A percentile compares a stretch with the other conserved stretches of the same genome.
These are phyloP conservation scores for Tipula confusa DNA, from an alignment of 2,888 invertebrate species.

Conservation along the genomic window DNA sequence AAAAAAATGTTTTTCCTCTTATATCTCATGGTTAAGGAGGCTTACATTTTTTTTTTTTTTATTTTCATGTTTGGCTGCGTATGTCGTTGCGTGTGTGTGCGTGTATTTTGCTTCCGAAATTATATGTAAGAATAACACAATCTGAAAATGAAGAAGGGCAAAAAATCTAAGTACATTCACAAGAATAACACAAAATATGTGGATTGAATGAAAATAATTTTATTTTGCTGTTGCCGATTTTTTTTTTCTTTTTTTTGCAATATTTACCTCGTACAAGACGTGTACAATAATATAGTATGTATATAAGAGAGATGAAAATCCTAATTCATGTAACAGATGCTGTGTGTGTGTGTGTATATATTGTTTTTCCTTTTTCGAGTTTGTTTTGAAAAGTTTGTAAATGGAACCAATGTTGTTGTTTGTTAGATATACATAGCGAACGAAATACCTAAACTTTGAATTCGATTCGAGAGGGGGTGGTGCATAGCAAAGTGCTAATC, in stretches of 20 bases:
- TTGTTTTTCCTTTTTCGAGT: neutral
- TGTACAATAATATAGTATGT: neutral
- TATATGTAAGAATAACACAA: neutral
- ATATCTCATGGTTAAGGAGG: neutral
- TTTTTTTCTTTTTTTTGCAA: neutral
- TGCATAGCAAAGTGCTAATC: neutral
- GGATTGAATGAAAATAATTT: conserved; percentile 4
- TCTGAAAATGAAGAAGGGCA: neutral
- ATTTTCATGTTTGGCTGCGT: neutral
- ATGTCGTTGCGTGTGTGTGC: neutral
- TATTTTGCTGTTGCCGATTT: neutral
- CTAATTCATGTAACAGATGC: conserved; percentile 20
- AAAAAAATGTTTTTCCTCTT: neutral
- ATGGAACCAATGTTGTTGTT: conserved; percentile 3
- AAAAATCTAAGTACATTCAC: neutral
- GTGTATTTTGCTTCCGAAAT: neutral
- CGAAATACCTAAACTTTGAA: neutral
- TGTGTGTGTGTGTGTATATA: neutral
- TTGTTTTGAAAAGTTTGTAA: neutral
- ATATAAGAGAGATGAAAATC: neutral
- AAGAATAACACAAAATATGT: conserved; percentile 16
- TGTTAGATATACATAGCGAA: neutral
- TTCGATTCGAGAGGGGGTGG: neutral
- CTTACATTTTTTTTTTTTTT: neutral
- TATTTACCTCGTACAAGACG: conserved; percentile 9